Evolutionary conservation across 2,797 vertebrate genomes (phyloP), one percentile per base, ranked within the genome.

Genomic region (Clarias laeviceps): DNA sequence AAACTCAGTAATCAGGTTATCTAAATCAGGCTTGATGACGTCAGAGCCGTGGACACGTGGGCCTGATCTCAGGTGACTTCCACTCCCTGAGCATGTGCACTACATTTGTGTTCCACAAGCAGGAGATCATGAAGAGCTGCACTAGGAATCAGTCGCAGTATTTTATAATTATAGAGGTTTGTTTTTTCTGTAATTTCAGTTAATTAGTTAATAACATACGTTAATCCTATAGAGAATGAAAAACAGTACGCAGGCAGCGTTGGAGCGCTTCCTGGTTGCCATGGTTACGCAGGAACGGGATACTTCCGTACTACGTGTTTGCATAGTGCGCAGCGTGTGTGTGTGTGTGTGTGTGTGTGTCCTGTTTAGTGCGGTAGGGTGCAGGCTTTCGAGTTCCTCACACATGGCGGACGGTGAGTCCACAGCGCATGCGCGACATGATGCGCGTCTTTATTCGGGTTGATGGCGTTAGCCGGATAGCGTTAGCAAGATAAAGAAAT

Each of bases 391-490:
- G 18, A 22, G 76, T 37, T 22, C 34, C 27, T 15, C 56, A 27
- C 40, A 59, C 50, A 57, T 82, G 68, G 81, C 54, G 56, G 68
- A 18, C 34, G 56, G 56, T 7, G 2, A 20, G 14, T 12, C 54
- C 3, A 83, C 32, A 0, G 68, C 82, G 82, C 82, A 82, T 82
- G 80, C 80, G 80, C 69, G 34, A 0, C 29, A 45, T 7, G 32
- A 24, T 24, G 11, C 45, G 45, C 45, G 45, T 15, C 50, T 66
- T 12, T 57, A 56, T 66, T 56, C 59, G 9, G 61, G 45, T 76
- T 32, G 50, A 61, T 50, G 34, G 65, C 65, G 32, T 86, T 79
- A 86, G 57, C 76, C 72, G n/a, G 80, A 80, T 86, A 8, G 22
- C 40, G 72, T 78, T 78, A 86, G 40, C 80, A 50, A 62, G 72